These are phyloP conservation scores for Lamellibrachia columna DNA, from an alignment of 2,888 invertebrate species.

Conservation along the genomic window DNA sequence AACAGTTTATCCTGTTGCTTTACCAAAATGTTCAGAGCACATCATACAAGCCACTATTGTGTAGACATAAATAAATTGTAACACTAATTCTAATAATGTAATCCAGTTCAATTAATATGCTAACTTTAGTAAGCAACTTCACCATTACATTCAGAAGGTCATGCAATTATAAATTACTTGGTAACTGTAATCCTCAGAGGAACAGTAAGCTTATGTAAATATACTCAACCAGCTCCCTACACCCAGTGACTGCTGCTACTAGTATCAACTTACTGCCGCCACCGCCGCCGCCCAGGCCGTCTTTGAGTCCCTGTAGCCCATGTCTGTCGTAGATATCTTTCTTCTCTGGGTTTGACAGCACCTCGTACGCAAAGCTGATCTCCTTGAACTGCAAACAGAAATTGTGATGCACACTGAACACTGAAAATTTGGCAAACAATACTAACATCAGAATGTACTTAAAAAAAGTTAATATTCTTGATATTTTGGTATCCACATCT, in stretches of 20 bases:
- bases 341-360: conserved; percentile 88
- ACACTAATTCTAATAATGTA: neutral
- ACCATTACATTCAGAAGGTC: too few relatives aligned
- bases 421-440: neutral
- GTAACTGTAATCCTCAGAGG: too few relatives aligned
- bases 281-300: conserved; percentile 71
- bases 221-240: too few relatives aligned
- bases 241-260: neutral
- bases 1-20: too few relatives aligned
- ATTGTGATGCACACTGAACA: neutral
- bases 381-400: conserved; percentile 78
- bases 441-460: neutral
- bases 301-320: conserved; percentile 88
- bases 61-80: too few relatives aligned
- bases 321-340: conserved; percentile 84
- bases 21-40: too few relatives aligned
- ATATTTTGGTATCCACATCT: neutral
- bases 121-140: neutral
- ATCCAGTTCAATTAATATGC: neutral
- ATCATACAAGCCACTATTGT: too few relatives aligned
- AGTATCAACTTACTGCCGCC: neutral
- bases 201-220: too few relatives aligned
- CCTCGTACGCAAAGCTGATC: conserved; percentile 94
- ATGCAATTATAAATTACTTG: too few relatives aligned
- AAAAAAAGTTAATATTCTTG: neutral